Conservation (phyloP, 2,888 invertebrate species). For the Tillus elongatus region DNA sequence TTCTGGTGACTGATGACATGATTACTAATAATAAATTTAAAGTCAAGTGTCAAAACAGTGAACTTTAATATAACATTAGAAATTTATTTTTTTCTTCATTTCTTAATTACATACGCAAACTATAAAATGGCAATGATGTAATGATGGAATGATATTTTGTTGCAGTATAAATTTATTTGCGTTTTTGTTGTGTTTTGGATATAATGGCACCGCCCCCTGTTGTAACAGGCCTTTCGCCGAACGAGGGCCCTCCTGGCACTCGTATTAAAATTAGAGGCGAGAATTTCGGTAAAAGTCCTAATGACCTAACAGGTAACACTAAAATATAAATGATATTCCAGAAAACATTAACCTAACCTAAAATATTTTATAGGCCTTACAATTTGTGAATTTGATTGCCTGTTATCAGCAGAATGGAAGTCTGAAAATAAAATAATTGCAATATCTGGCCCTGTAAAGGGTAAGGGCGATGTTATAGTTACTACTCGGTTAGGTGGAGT, state of each 20-base stretch:
- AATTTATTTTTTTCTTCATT: no score
- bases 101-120: no score
- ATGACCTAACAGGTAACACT: slow-evolving; percentile 69
- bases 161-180: no score
- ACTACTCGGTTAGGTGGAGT: slow-evolving; percentile 78
- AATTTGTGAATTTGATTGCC: slow-evolving; percentile 93
- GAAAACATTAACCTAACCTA: neutral
- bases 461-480: slow-evolving; percentile 84
- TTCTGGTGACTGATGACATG: no score
- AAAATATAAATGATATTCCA: neutral
- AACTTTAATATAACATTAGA: no score
- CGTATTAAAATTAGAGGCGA: slow-evolving; percentile 92
- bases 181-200: no score
- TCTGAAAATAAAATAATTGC: slow-evolving; percentile 95
- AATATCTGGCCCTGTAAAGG: slow-evolving; percentile 85
- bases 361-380: slow-evolving; percentile 59
- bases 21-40: no score
- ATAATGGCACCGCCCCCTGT: slow-evolving; percentile 69
- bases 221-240: slow-evolving; percentile 95
- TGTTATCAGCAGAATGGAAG: slow-evolving; percentile 95
- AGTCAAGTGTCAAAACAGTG: no score
- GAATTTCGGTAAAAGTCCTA: slow-evolving; percentile 76
- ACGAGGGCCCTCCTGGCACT: slow-evolving; percentile 96
- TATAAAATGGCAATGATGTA: no score
- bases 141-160: no score